Percentiles rank a stretch among this genome's conserved stretches.
These are phyloP conservation scores for Taenaris catops DNA, from an alignment of 2,888 invertebrate species.

Conservation along the genomic window DNA sequence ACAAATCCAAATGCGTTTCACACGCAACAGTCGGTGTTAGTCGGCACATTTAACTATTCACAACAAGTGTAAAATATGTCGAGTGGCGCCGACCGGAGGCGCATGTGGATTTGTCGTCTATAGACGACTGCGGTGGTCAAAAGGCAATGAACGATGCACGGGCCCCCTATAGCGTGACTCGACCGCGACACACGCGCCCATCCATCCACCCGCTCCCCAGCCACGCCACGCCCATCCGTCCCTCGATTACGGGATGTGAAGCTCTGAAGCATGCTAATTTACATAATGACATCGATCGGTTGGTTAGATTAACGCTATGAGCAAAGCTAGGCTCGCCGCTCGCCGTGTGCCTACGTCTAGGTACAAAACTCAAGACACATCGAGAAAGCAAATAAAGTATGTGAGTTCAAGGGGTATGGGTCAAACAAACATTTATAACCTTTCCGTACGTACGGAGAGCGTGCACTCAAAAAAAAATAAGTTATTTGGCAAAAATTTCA, in stretches of 20 bases:
- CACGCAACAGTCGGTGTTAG: too few relatives aligned
- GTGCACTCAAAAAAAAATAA: slow-evolving; percentile 12
- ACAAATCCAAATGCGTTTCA: too few relatives aligned
- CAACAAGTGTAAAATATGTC: too few relatives aligned
- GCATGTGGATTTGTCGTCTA: too few relatives aligned
- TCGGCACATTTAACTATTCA: too few relatives aligned
- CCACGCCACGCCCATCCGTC: slow-evolving; percentile 3
- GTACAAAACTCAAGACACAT: slow-evolving; percentile 33
- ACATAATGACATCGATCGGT: slow-evolving; percentile 28
- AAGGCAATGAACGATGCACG: too few relatives aligned
- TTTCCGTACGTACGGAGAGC: slow-evolving; percentile 21
- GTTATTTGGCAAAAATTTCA: slow-evolving; percentile 58
- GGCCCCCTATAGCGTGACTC: slow-evolving; percentile 6
- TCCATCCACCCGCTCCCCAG: slow-evolving; percentile 6
- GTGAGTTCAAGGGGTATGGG: slow-evolving; percentile 51
- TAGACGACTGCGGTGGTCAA: too few relatives aligned
- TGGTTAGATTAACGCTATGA: slow-evolving; percentile 29
- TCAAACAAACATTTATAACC: slow-evolving; percentile 18
- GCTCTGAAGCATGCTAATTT: slow-evolving; percentile 54
- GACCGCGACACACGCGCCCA: not conserved
- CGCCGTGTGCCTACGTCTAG: slow-evolving; percentile 8
- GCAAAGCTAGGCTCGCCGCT: slow-evolving; percentile 36
- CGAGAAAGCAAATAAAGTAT: slow-evolving; percentile 61
- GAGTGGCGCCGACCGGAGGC: too few relatives aligned
- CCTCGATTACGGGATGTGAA: slow-evolving; percentile 33